Conservation (phyloP, 2,113 vertebrate species). For the Stegastes partitus region DNA sequence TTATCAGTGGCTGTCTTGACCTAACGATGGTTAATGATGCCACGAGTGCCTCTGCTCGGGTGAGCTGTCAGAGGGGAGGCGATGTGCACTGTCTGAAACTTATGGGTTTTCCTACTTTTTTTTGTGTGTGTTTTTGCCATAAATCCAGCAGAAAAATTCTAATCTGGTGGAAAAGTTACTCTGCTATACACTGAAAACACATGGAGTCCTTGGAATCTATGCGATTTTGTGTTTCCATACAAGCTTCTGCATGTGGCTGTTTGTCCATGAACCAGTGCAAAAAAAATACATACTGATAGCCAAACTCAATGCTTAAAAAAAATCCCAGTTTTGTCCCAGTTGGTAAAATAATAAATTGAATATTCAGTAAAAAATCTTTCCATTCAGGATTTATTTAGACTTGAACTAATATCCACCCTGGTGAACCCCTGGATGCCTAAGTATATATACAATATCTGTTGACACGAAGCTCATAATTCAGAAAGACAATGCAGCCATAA, state of each 20-base stretch:
- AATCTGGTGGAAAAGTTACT: not conserved
- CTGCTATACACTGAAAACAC: too few species aligned
- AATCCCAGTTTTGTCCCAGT: not conserved
- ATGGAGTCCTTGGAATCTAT: too few species aligned
- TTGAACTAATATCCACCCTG: constrained; percentile 1
- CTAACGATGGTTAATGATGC: constrained; percentile 80
- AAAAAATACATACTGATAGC: not conserved
- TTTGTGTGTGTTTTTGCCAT: too few species aligned
- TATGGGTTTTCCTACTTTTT: constrained; percentile 3
- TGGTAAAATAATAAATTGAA: constrained; percentile 7
- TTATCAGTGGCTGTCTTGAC: constrained; percentile 80
- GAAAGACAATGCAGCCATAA: constrained; percentile 45
- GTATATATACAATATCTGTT: constrained; percentile 42
- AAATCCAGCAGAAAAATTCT: not conserved
- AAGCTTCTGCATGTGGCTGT: not conserved
- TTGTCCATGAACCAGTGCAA: not conserved
- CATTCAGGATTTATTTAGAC: constrained; percentile 32
- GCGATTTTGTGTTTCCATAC: too few species aligned
- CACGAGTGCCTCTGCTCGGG: constrained; percentile 45
- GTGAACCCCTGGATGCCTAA: constrained; percentile 8
- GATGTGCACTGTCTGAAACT: constrained; percentile 9
- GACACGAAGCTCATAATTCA: constrained; percentile 32
- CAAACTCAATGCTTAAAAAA: not conserved
- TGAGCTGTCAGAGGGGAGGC: constrained; percentile 41
- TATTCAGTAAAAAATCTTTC: constrained; percentile 16